These are phyloP conservation scores for Pediacus dermestoides DNA, from an alignment of 2,888 invertebrate species.

Conservation along the genomic window DNA sequence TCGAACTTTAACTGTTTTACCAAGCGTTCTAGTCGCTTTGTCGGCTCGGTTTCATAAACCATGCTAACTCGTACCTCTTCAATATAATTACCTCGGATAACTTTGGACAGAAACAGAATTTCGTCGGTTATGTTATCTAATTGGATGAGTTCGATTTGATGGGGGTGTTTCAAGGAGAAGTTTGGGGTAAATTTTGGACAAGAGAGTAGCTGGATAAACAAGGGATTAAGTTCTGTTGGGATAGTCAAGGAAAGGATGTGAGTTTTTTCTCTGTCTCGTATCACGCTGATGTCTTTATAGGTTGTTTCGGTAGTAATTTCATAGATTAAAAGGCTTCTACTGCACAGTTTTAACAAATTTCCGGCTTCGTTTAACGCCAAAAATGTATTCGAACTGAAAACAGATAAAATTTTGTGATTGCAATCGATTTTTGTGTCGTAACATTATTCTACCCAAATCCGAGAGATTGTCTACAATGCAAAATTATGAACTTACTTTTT, in stretches of 20 bases:
- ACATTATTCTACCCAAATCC: too few species aligned
- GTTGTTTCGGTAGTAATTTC: too few species aligned
- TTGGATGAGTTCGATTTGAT: conserved; percentile 30
- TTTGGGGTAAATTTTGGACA: conserved; percentile 28
- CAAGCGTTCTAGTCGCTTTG: conserved; percentile 49
- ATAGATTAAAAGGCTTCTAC: conserved; percentile 20
- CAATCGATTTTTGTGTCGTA: too few species aligned
- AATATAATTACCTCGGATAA: conserved; percentile 22
- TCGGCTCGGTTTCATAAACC: conserved; percentile 50
- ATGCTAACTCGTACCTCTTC: conserved; percentile 37
- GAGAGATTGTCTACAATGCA: too few species aligned
- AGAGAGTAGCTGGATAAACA: conserved; percentile 6
- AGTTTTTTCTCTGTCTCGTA: too few species aligned
- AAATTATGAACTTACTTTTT: too few species aligned
- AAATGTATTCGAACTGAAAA: conserved; percentile 30
- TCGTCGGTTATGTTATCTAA: conserved; percentile 36
- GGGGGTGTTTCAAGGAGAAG: conserved; percentile 34
- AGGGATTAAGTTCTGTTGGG: too few species aligned
- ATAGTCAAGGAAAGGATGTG: too few species aligned
- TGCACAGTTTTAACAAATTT: conserved; percentile 23
- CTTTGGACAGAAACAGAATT: conserved; percentile 34
- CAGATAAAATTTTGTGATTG: conserved; percentile 4
- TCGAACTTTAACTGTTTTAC: conserved; percentile 49
- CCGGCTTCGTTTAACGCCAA: conserved; percentile 26
- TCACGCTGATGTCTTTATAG: too few species aligned